Evolutionary conservation across 2,113 vertebrate species (phyloP), one percentile per base, ranked within the genome.

Genomic region (Sminthopsis crassicaudata): DNA sequence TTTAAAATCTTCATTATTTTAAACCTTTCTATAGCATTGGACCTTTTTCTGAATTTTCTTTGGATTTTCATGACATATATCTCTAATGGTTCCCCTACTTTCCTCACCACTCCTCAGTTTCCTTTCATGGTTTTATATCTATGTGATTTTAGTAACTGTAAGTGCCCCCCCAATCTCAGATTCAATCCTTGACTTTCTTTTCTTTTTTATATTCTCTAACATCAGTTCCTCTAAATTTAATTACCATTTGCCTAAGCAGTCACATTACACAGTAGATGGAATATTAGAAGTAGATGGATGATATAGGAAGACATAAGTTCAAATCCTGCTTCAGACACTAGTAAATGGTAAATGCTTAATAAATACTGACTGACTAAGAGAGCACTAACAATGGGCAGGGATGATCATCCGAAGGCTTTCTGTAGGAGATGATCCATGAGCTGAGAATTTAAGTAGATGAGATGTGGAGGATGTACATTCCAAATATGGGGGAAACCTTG

Each of bases 401-500:
- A 55, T 92, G 60, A 22, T 91, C 23, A 84, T 8, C 46, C 8
- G 89, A 48, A 89, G 30, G 10, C 53, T 26, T 90, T 91, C 55
- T 53, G n/a, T 30, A 93, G 52, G 36, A 92, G 8, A 14, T 2
- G 11, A 30, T 26, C 46, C 50, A 24, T 76, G 36, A 95, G n/a
- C n/a, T 76, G 50, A 93, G 92, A 51, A 25, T 30, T 25, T 53
- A 30, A 94, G 27, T 48, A 51, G 90, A 90, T 14, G 27, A 50
- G 42, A 91, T 2, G 91, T 57, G 14, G 2, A 50, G 25, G 42
- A 30, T n/a, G 42, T 53, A 1, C 12, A 11, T 25, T 67, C n/a
- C 6, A 46, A 48, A 19, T 3, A n/a, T 1, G 16, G 8, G 2
- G 42, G 1, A 10, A 3, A 8, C 22, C 10, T 19, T 0, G 3